These are phyloP conservation scores for Pachliopta kotzebuea DNA, from an alignment of 2,888 invertebrate genomes.

Conservation along the genomic window DNA sequence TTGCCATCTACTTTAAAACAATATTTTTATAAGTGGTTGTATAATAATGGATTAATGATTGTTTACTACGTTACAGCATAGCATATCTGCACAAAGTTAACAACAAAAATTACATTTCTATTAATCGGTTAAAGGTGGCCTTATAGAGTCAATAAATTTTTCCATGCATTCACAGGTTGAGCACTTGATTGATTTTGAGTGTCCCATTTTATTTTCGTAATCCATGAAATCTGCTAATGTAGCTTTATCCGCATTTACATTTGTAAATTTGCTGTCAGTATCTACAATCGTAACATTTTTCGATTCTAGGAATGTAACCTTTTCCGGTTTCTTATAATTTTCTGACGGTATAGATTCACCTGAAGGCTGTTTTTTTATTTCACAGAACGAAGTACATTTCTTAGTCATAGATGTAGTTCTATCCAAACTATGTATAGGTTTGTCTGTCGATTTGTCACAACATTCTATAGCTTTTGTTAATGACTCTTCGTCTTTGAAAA, in stretches of 20 bases:
- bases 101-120: not conserved
- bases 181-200: slow-evolving; percentile 20
- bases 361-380: slow-evolving; percentile 24
- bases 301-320: slow-evolving; percentile 40
- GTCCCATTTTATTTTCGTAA: slow-evolving; percentile 5
- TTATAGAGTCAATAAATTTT: slow-evolving; percentile 55
- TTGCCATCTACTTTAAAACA: not conserved
- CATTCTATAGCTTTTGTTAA: slow-evolving; percentile 43
- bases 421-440: slow-evolving; percentile 35
- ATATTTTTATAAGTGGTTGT: not conserved
- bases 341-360: slow-evolving; percentile 30
- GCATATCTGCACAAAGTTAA: slow-evolving; percentile 11
- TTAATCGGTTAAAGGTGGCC: slow-evolving; percentile 42
- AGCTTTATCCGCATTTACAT: slow-evolving; percentile 31
- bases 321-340: slow-evolving; percentile 34
- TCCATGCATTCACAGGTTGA: slow-evolving; percentile 47
- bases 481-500: slow-evolving; percentile 56
- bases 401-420: slow-evolving; percentile 43
- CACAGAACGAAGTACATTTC: slow-evolving; percentile 28
- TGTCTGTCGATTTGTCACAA: slow-evolving; percentile 47
- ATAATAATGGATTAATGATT: not conserved
- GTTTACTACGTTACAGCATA: not conserved
- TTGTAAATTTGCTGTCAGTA: slow-evolving; percentile 36
- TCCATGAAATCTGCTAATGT: slow-evolving; percentile 4
- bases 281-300: not conserved